These are phyloP conservation scores for Nematopogon swammerdamellus DNA, from an alignment of 2,888 invertebrate species.

Conservation along the genomic window DNA sequence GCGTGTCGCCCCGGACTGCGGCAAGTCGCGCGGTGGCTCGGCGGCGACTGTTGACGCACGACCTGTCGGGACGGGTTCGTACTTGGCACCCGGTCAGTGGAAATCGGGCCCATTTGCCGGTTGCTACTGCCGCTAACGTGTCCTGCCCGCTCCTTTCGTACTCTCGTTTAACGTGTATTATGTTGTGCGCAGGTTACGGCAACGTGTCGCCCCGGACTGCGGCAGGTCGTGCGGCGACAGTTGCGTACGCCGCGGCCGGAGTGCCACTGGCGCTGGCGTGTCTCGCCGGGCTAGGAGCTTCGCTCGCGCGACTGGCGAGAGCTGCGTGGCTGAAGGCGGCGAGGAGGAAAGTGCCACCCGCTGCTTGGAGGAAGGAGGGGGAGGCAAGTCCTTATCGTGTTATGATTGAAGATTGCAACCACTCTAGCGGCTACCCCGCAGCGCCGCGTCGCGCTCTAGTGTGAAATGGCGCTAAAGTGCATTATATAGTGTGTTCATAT, in stretches of 20 bases:
- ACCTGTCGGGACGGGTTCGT: too few species aligned
- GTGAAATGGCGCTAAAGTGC: too few species aligned
- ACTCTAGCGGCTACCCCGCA: too few species aligned
- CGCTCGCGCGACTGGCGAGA: constrained; percentile 74
- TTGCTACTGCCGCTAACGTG: too few species aligned
- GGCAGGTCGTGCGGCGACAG: constrained; percentile 79
- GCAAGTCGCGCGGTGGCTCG: constrained; percentile 81
- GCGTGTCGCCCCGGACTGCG: constrained; percentile 74
- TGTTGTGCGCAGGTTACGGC: constrained; percentile 71
- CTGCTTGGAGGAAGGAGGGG: constrained; percentile 34
- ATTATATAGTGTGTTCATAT: too few species aligned
- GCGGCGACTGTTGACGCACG: too few species aligned
- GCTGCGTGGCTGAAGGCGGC: constrained; percentile 53
- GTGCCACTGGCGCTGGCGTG: constrained; percentile 86
- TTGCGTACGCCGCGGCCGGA: constrained; percentile 83
- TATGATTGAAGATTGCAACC: too few species aligned
- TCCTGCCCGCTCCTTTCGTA: too few species aligned
- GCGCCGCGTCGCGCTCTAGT: too few species aligned
- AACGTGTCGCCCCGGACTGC: constrained; percentile 81
- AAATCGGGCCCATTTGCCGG: too few species aligned
- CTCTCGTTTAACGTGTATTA: too few species aligned
- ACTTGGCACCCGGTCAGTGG: too few species aligned
- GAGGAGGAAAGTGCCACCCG: constrained; percentile 31
- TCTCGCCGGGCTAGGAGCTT: constrained; percentile 78
- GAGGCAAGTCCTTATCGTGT: constrained; percentile 23